phyloP scores from a whole-genome alignment of 2,797 vertebrate species.

The Chaetophractus vellerosus region DNA sequence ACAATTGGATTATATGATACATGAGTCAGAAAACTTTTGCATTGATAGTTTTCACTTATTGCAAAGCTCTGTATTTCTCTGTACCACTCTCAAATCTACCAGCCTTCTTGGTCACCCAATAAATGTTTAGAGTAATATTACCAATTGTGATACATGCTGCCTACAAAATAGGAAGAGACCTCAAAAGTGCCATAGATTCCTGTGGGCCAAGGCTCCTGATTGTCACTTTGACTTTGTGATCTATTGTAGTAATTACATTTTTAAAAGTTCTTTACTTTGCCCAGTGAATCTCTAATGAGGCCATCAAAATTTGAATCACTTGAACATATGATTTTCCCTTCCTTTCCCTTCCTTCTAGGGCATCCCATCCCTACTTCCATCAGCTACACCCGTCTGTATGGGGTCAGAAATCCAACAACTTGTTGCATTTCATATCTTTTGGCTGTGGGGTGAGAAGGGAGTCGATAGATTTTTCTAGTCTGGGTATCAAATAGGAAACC shows the following conservation, averaged over 20 bases:
- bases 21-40: background rate
- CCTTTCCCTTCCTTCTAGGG: background rate
- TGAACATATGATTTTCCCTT: background rate
- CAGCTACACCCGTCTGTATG: background rate
- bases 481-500: background rate
- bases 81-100: background rate
- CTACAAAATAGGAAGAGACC: background rate
- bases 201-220: background rate
- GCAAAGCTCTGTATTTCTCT: background rate
- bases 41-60: background rate
- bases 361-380: fast-evolving
- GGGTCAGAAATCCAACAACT: background rate
- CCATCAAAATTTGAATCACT: background rate
- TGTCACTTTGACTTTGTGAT: too few relatives aligned
- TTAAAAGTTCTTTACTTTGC: background rate
- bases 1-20: too few relatives aligned
- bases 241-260: too few relatives aligned
- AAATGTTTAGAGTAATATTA: background rate
- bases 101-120: background rate
- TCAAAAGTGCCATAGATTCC: background rate
- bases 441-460: background rate
- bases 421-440: background rate
- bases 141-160: background rate
- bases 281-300: background rate
- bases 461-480: background rate